Percentiles rank a stretch among this genome's conserved stretches.
These are phyloP conservation scores for Rhodeus uyekii DNA, from an alignment of 2,797 vertebrate species.

Conservation along the genomic window DNA sequence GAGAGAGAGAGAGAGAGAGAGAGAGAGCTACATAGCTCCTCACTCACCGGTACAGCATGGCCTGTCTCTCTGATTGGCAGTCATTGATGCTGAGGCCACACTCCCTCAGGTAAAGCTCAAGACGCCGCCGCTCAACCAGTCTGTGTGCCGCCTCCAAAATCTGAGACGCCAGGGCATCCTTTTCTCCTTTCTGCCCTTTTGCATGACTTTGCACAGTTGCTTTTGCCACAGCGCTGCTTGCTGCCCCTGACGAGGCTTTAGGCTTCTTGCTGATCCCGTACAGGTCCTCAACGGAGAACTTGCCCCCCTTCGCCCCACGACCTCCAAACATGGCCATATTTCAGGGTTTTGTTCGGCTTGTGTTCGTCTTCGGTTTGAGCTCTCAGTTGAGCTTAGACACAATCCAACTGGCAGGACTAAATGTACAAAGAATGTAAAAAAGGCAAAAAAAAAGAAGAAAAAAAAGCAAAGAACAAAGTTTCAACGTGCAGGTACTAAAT, in stretches of 20 bases:
- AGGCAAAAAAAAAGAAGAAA: too few relatives aligned
- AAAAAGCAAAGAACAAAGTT: conserved; percentile 6
- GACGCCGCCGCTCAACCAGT: conserved; percentile 73
- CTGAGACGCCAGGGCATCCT: conserved; percentile 71
- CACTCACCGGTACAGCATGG: conserved; percentile 82
- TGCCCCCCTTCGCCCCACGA: conserved; percentile 75
- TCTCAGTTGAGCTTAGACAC: neutral
- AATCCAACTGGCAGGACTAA: neutral
- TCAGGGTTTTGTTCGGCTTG: neutral
- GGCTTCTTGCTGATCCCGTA: conserved; percentile 83
- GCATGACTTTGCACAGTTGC: conserved; percentile 55
- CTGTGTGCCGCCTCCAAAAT: conserved; percentile 75
- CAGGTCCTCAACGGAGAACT: conserved; percentile 81
- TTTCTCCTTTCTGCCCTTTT: conserved; percentile 66
- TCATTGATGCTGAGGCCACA: conserved; percentile 72
- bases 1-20: too few relatives aligned
- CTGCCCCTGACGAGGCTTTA: conserved; percentile 70
- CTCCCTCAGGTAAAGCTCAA: conserved; percentile 78
- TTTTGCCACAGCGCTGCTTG: conserved; percentile 64
- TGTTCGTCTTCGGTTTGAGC: neutral
- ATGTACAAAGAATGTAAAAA: neutral
- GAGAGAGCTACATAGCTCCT: too few relatives aligned
- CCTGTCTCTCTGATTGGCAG: conserved; percentile 68
- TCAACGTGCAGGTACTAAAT: neutral
- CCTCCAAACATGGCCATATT: conserved; percentile 75